These are phyloP conservation scores for Capromys pilorides DNA, from an alignment of 2,797 vertebrate genomes.

Conservation along the genomic window DNA sequence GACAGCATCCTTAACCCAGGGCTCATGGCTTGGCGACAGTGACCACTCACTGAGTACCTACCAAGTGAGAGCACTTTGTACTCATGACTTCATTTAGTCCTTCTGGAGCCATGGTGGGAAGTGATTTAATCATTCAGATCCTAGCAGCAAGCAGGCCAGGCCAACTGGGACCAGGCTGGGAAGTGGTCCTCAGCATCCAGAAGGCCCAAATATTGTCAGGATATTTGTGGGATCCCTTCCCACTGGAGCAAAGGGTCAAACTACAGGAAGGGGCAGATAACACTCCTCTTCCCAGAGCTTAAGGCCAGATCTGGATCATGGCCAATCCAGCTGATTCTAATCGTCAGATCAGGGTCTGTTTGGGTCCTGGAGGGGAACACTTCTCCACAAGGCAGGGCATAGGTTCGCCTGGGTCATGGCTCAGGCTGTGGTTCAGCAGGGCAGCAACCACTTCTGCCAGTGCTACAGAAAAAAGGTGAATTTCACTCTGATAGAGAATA, in stretches of 20 bases:
- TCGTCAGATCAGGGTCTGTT: not conserved
- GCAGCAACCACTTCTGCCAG: slow-evolving; percentile 33
- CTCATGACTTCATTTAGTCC: slow-evolving; percentile 57
- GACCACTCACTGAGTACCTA: not conserved
- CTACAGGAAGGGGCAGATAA: not conserved
- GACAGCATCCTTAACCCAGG: not conserved
- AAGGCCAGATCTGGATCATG: not conserved
- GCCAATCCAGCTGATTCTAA: not conserved
- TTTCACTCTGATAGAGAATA: not conserved
- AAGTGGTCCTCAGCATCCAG: slow-evolving; percentile 11
- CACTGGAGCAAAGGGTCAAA: slow-evolving; percentile 19
- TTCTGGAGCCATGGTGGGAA: slow-evolving; percentile 23
- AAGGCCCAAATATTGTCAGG: not conserved
- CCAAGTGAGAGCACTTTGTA: not conserved
- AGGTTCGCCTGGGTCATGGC: not conserved
- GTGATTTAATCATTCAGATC: slow-evolving; percentile 7
- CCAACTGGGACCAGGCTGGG: slow-evolving; percentile 34
- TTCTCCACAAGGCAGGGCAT: not conserved
- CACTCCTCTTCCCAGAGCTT: not conserved
- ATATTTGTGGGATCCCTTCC: slow-evolving; percentile 38
- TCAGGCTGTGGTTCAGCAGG: not conserved
- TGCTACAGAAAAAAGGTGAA: not conserved
- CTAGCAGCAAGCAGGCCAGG: not conserved
- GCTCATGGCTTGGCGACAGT: not conserved
- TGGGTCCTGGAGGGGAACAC: not conserved